Evolutionary conservation across 2,113 vertebrate genomes (phyloP), one percentile per base, ranked within the genome.

Genomic region (Lepus europaeus): DNA sequence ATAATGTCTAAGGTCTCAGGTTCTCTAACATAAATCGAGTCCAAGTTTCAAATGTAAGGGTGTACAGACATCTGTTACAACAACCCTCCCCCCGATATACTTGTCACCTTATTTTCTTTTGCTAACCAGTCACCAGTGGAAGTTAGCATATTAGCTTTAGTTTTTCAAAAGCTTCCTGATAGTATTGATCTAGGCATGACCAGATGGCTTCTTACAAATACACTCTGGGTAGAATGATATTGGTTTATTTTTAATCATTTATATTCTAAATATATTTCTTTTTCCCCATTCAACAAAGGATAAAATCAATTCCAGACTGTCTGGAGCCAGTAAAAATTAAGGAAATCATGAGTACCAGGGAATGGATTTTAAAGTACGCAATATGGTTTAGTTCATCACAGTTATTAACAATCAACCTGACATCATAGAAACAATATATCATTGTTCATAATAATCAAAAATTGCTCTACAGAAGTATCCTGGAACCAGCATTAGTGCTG

Each of bases 261-360:
- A 45, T 85, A 9, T 76, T 96, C 31, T 90, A 96, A 93, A 88
- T 95, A 87, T 85, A 23, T 83, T 92, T 86, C 45, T 73, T 82
- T 89, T 82, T 92, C 80, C 66, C 64, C n/a, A 66, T 7, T 61
- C 25, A 59, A 61, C 53, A 90, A 93, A 90, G 51, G 94, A 89
- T 33, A 92, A 22, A 95, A 95, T 96, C 73, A 74, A 90, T 92
- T 93, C 63, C 88, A 94, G 97, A 95, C 84, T 93, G 53, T 88
- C 74, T 97, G 90, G 89, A 97, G 73, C 90, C 94, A 90, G 78
- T 27, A 72, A 23, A 92, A 96, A 2, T 90, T 84, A 70, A 36
- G 49, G 56, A 96, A 94, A 93, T 70, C 31, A 64, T 39, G 51
- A 74, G 69, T 86, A 81, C 36, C 4, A 27, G 51, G 5, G 36